A percentile compares a stretch with the other conserved stretches of the same genome.
These are phyloP conservation scores for Tenebrosternarchus preto DNA, from an alignment of 2,113 vertebrate genomes.

Conservation along the genomic window DNA sequence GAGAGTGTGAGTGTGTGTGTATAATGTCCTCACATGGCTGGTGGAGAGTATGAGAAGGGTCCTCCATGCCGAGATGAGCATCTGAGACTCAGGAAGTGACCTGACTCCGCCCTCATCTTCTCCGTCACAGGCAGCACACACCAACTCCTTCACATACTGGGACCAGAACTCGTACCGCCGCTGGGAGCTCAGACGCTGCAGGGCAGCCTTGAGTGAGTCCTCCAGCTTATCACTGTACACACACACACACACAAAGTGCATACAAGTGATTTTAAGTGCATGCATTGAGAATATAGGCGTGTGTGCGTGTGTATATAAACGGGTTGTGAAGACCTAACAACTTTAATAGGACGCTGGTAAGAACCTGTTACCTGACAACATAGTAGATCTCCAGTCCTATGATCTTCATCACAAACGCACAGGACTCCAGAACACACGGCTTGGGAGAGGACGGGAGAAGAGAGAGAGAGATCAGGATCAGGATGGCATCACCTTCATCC, in stretches of 20 bases:
- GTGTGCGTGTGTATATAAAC: background rate
- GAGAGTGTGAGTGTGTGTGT: too few species aligned
- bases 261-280: background rate
- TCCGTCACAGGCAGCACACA: slow-evolving; percentile 80
- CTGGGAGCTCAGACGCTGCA: slow-evolving; percentile 85
- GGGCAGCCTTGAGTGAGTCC: slow-evolving; percentile 85
- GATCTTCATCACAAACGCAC: slow-evolving; percentile 97
- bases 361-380: slow-evolving; percentile 84
- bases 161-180: slow-evolving; percentile 96
- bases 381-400: slow-evolving; percentile 97
- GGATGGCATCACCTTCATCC: too few species aligned
- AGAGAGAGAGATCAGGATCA: background rate
- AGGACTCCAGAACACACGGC: slow-evolving; percentile 94
- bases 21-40: slow-evolving; percentile 79
- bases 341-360: too few species aligned
- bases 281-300: background rate
- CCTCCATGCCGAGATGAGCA: slow-evolving; percentile 93
- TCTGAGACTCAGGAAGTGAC: slow-evolving; percentile 83
- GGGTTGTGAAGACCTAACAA: background rate
- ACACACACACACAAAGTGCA: slow-evolving; percentile 4
- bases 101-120: slow-evolving; percentile 82
- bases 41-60: slow-evolving; percentile 92
- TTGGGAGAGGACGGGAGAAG: slow-evolving; percentile 61
- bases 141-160: slow-evolving; percentile 86
- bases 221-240: slow-evolving; percentile 86